Percentiles rank a stretch among this genome's conserved stretches.
Conservation (phyloP, 2,797 vertebrate genomes). For the Hypotaenidia philippensis region DNA sequence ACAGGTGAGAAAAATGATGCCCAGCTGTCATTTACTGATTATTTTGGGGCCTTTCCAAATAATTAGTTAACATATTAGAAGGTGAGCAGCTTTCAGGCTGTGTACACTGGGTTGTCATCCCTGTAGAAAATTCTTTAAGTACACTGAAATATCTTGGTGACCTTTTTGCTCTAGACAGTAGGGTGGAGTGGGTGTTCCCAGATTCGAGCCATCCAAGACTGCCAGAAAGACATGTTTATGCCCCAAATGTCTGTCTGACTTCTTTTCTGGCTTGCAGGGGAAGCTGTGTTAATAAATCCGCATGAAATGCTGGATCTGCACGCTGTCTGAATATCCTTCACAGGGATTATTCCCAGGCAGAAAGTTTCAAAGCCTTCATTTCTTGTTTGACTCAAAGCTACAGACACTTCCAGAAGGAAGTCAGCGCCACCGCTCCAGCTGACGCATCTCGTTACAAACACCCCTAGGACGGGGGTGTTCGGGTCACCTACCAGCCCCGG, state of each 20-base stretch:
- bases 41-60: neutral
- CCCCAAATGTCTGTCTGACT: constrained; percentile 27
- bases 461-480: neutral
- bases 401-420: neutral
- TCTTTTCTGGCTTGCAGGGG: neutral
- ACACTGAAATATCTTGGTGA: neutral
- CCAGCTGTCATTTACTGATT: neutral
- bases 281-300: constrained; percentile 37
- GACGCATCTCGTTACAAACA: neutral
- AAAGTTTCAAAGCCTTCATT: neutral
- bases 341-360: neutral
- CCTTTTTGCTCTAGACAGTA: constrained; percentile 50
- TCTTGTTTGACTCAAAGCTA: neutral
- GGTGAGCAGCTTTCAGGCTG: neutral
- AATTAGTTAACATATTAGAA: neutral
- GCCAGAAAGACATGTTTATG: constrained; percentile 21
- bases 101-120: neutral
- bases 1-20: neutral
- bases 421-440: neutral
- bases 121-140: neutral
- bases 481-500: neutral
- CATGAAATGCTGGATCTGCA: neutral
- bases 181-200: constrained; percentile 30
- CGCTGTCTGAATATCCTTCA: neutral
- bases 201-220: neutral